Percentiles rank a stretch among this genome's conserved stretches.
phyloP scores from a whole-genome alignment of 2,113 vertebrate species.

The Sclerurus mexicanus region DNA sequence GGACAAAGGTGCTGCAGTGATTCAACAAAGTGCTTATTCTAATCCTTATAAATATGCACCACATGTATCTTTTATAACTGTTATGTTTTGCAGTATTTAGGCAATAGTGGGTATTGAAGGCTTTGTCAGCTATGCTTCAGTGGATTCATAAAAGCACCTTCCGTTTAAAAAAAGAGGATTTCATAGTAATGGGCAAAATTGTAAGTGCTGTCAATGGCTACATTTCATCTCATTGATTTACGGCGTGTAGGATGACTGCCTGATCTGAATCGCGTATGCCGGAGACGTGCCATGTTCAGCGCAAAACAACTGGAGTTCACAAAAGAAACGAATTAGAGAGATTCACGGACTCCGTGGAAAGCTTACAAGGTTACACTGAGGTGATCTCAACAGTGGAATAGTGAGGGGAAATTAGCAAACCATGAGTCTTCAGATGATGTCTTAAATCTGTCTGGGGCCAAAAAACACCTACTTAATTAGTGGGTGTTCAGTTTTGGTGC shows the following conservation, averaged over 20 bases:
- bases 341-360: neutral
- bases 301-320: conserved; percentile 1
- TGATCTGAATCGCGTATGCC: conserved; percentile 17
- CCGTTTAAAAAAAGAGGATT: conserved; percentile 46
- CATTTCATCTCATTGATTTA: conserved; percentile 63
- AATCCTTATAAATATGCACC: conserved; percentile 52
- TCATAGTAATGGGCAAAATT: conserved; percentile 49
- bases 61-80: conserved; percentile 33
- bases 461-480: neutral
- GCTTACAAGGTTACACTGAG: neutral
- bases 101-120: neutral
- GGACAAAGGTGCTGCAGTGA: neutral
- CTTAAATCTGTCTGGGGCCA: neutral
- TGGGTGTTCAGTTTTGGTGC: neutral
- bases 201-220: conserved; percentile 56
- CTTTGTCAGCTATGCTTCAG: conserved; percentile 54
- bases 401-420: neutral
- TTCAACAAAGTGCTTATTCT: conserved; percentile 40
- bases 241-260: conserved; percentile 1
- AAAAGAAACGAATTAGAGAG: neutral
- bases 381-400: neutral
- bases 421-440: neutral
- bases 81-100: conserved; percentile 53
- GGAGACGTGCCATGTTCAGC: neutral
- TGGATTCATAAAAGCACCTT: conserved; percentile 46